Evolutionary conservation across 2,113 vertebrate species (phyloP).

Genomic region (Aramus guarauna): DNA sequence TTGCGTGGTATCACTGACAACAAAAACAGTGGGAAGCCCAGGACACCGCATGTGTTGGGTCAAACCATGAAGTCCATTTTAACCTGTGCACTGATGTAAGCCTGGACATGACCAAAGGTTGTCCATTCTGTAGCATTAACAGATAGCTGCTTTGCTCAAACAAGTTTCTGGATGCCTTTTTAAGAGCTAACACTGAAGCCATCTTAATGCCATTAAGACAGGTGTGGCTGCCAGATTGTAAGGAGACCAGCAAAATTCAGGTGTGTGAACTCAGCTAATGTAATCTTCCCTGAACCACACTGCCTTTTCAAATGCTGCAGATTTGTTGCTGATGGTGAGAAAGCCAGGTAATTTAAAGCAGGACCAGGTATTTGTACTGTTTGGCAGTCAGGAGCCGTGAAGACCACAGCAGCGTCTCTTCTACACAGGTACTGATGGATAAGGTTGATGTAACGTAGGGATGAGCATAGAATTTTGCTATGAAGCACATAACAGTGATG

Average conservation of each 20-base stretch:
- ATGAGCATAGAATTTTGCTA: neutral
- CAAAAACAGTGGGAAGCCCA: neutral
- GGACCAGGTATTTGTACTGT: accelerated
- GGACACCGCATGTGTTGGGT: neutral
- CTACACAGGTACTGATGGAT: neutral
- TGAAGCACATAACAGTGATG: neutral
- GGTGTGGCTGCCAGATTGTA: neutral
- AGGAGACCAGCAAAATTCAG: neutral
- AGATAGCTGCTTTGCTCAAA: neutral
- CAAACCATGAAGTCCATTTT: neutral
- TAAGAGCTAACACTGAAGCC: neutral
- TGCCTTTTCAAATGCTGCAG: neutral
- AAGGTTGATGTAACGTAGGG: neutral
- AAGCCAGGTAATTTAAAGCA: neutral
- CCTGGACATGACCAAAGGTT: neutral
- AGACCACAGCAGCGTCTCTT: neutral
- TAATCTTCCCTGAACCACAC: neutral
- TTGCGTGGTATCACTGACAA: neutral
- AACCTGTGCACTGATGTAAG: neutral
- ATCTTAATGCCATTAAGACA: neutral
- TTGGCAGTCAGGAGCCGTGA: neutral
- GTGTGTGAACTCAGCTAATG: neutral
- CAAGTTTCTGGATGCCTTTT: neutral
- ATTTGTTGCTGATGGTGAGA: neutral
- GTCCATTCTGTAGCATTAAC: neutral